A percentile compares a stretch with the other conserved stretches of the same genome.
These are phyloP conservation scores for Elachura formosa DNA, from an alignment of 2,113 vertebrate genomes.

Conservation along the genomic window DNA sequence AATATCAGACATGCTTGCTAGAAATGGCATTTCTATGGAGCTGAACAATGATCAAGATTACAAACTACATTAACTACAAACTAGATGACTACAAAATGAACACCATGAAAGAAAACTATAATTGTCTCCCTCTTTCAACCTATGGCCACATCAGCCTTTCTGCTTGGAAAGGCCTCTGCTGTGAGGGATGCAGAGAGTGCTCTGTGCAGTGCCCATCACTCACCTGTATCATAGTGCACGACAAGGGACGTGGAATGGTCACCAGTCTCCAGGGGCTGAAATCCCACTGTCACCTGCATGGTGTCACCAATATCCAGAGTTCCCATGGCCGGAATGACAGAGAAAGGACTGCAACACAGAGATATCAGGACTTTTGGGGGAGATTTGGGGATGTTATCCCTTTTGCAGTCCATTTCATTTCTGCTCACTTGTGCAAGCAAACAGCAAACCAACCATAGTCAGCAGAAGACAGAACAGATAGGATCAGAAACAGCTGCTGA, in stretches of 20 bases:
- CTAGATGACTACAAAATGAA: not conserved
- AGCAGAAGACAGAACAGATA: not conserved
- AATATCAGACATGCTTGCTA: not conserved
- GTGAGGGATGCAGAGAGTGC: not conserved
- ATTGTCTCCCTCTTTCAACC: not conserved
- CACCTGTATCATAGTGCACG: constrained; percentile 82
- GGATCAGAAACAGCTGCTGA: not conserved
- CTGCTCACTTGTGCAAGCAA: not conserved
- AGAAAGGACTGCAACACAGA: constrained; percentile 80
- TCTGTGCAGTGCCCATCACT: not conserved
- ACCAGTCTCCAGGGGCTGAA: constrained; percentile 73
- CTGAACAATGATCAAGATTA: not conserved
- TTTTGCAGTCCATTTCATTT: not conserved
- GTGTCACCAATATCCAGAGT: constrained; percentile 70
- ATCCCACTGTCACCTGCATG: constrained; percentile 80
- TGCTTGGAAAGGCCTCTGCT: not conserved
- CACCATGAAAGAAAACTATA: not conserved
- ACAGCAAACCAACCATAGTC: not conserved
- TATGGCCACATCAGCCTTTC: too few species aligned
- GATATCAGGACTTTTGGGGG: not conserved
- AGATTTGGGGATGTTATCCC: not conserved
- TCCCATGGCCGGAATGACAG: constrained; percentile 68
- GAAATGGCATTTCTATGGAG: not conserved
- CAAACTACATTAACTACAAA: too few species aligned
- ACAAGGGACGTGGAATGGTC: constrained; percentile 68